phyloP scores from a whole-genome alignment of 1,140 invertebrate genomes.

The Drosophila sp. region DNA sequence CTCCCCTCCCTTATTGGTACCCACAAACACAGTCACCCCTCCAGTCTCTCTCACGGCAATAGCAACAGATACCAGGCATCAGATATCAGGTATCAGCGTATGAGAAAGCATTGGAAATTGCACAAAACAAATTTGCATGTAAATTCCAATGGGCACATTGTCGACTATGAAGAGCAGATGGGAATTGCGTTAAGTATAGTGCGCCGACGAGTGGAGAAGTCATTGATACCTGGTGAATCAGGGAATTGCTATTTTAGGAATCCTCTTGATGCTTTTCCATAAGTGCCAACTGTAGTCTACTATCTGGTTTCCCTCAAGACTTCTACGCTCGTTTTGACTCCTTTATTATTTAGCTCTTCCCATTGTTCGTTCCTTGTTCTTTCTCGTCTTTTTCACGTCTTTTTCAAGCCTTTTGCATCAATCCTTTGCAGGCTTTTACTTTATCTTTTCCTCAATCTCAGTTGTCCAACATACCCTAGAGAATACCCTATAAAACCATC shows the following conservation, averaged over 20 bases:
- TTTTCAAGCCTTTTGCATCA: neutral
- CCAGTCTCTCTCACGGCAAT: neutral
- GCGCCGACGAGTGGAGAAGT: neutral
- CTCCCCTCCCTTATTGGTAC: neutral
- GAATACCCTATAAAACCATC: constrained; percentile 30
- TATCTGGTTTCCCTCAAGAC: no score
- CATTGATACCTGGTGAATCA: neutral
- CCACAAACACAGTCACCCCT: neutral
- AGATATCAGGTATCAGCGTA: constrained; percentile 60
- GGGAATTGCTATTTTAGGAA: neutral
- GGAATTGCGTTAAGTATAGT: constrained; percentile 7
- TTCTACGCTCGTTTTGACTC: no score
- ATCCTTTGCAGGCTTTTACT: neutral
- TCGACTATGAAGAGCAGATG: constrained; percentile 37
- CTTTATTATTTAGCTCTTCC: neutral
- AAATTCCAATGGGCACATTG: constrained; percentile 73
- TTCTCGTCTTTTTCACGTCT: neutral
- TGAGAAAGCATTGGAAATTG: constrained; percentile 52
- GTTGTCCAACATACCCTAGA: constrained; percentile 8
- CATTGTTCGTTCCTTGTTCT: neutral
- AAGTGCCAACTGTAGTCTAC: no score
- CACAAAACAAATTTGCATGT: constrained; percentile 71
- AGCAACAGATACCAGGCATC: constrained; percentile 40
- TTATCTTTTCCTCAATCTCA: neutral
- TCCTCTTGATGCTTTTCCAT: neutral